Evolutionary conservation across 2,888 invertebrate species (phyloP).

Genomic region (Poecilobothrus nobilitatus): DNA sequence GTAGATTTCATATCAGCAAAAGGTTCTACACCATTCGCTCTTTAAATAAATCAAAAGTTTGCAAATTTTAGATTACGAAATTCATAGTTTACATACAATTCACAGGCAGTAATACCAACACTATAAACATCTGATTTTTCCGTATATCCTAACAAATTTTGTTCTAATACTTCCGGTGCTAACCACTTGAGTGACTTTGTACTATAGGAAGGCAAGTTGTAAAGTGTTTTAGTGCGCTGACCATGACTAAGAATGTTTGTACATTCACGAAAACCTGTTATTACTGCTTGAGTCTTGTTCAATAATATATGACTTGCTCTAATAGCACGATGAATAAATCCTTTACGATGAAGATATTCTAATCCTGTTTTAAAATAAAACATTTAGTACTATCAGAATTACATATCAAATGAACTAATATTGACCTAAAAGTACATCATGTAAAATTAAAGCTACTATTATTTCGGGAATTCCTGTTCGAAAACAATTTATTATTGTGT

Average conservation of each 20-base stretch:
- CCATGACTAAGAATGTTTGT: constrained; percentile 66
- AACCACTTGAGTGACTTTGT: constrained; percentile 68
- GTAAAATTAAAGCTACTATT: constrained; percentile 68
- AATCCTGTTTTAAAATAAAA: constrained; percentile 47
- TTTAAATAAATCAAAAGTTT: not conserved
- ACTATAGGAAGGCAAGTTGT: constrained; percentile 65
- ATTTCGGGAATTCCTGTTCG: constrained; percentile 60
- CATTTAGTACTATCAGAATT: not conserved
- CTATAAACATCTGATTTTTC: constrained; percentile 88
- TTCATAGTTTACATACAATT: constrained; percentile 24
- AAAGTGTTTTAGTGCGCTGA: constrained; percentile 57
- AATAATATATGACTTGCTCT: constrained; percentile 77
- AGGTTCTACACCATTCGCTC: constrained; percentile 78
- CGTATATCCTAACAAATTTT: constrained; percentile 80
- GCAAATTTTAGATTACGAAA: too few species aligned
- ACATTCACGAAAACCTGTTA: constrained; percentile 73
- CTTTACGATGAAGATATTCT: constrained; percentile 75
- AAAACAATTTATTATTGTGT: constrained; percentile 69
- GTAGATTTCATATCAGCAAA: constrained; percentile 79
- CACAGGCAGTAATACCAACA: constrained; percentile 74
- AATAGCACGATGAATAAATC: constrained; percentile 78
- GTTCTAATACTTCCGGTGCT: constrained; percentile 84
- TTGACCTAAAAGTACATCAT: constrained; percentile 56
- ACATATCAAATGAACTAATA: not conserved
- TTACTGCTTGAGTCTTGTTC: constrained; percentile 57